These are phyloP conservation scores for Trichonephila clavata DNA, from an alignment of 1,140 invertebrate species.

Conservation along the genomic window DNA sequence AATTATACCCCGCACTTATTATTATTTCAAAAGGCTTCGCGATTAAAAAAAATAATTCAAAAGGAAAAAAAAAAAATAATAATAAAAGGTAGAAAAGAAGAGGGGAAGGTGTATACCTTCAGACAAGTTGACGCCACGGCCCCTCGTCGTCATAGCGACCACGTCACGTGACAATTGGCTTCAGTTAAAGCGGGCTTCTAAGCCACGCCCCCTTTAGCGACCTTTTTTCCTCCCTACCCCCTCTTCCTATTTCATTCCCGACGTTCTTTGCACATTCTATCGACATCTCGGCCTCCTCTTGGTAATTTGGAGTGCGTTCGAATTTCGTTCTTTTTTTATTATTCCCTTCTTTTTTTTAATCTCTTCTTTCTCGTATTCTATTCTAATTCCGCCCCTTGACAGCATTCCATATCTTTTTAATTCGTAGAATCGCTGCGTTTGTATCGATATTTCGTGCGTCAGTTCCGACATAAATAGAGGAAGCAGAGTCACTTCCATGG, in stretches of 20 bases:
- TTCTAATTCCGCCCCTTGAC: not conserved
- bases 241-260: not conserved
- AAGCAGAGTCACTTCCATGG: not conserved
- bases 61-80: not conserved
- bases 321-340: not conserved
- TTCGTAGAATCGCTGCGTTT: not conserved
- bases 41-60: constrained; percentile 46
- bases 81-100: constrained; percentile 29
- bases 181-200: constrained; percentile 61
- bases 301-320: constrained; percentile 21
- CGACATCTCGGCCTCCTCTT: constrained; percentile 36
- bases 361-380: not conserved
- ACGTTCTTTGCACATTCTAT: constrained; percentile 68
- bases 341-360: not conserved
- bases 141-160: constrained; percentile 58
- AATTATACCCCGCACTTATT: constrained; percentile 73
- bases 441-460: constrained; percentile 19
- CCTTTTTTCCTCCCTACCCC: constrained; percentile 2
- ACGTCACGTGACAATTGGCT: constrained; percentile 72
- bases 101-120: constrained; percentile 40
- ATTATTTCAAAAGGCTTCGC: constrained; percentile 70
- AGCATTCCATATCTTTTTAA: constrained; percentile 1
- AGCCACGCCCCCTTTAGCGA: constrained; percentile 71
- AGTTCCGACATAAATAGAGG: not conserved
- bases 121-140: constrained; percentile 71